Evolutionary conservation across 2,797 vertebrate species (phyloP).

Genomic region (Labroides dimidiatus): DNA sequence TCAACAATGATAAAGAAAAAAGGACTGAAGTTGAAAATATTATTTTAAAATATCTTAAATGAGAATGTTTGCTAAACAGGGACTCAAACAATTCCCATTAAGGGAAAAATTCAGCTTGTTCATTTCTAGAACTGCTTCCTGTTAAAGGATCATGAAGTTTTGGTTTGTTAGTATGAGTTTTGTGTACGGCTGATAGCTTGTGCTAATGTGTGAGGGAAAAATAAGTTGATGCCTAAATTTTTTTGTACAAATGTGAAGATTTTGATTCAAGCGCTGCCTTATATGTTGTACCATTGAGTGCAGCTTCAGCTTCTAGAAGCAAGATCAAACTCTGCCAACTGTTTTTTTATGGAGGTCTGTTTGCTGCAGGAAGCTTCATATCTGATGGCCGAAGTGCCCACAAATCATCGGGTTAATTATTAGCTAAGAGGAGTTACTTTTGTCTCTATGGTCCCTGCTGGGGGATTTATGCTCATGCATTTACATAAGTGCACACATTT

Average conservation of each 20-base stretch:
- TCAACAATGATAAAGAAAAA: neutral
- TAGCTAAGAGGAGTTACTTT: slow-evolving; percentile 4
- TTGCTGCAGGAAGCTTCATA: slow-evolving; percentile 1
- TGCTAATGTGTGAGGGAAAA: neutral
- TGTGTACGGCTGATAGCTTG: too few species aligned
- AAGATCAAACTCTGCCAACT: neutral
- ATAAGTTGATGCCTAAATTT: neutral
- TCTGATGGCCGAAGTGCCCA: neutral
- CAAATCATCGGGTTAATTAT: slow-evolving; percentile 3
- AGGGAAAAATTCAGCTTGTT: neutral
- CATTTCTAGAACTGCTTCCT: neutral
- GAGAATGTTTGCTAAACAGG: neutral
- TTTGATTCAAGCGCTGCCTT: neutral
- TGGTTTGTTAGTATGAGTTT: too few species aligned
- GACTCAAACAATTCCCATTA: neutral
- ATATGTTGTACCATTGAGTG: neutral
- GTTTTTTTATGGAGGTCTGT: neutral
- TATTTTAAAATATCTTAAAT: neutral
- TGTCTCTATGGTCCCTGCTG: slow-evolving; percentile 1
- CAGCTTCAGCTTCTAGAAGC: neutral
- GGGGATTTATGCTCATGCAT: neutral
- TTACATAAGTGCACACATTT: slow-evolving; percentile 7
- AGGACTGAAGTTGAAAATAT: neutral
- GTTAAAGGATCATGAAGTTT: too few species aligned
- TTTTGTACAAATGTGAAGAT: neutral